Evolutionary conservation across 2,888 invertebrate species (phyloP).

Genomic region (Pyralis farinalis): DNA sequence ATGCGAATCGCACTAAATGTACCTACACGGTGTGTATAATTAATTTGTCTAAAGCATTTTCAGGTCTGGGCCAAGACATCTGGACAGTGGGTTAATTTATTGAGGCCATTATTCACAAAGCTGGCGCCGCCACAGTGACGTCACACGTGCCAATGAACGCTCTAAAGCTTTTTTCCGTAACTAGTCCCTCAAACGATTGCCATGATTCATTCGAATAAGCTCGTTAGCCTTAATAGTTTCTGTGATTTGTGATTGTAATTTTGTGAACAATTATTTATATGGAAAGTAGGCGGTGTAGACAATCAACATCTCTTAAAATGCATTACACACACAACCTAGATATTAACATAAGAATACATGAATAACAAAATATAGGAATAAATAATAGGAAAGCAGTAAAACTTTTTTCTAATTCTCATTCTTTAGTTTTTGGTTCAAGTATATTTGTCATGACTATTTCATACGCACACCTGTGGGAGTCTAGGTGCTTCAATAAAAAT

Average conservation of each 20-base stretch:
- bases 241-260: constrained; percentile 36
- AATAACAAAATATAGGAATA: too few species aligned
- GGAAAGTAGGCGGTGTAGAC: constrained; percentile 10
- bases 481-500: too few species aligned
- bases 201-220: constrained; percentile 36
- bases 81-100: constrained; percentile 53
- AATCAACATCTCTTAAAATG: constrained; percentile 9
- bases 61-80: constrained; percentile 39
- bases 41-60: constrained; percentile 37
- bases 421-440: too few species aligned
- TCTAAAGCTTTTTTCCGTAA: constrained; percentile 29
- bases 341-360: too few species aligned
- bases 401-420: too few species aligned
- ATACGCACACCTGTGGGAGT: too few species aligned
- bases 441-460: too few species aligned
- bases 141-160: constrained; percentile 35
- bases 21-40: constrained; percentile 21
- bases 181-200: constrained; percentile 30
- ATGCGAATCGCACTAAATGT: neutral
- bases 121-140: constrained; percentile 30
- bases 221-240: constrained; percentile 41
- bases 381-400: too few species aligned
- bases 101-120: constrained; percentile 39
- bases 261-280: constrained; percentile 19
- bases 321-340: too few species aligned